These are phyloP conservation scores for Rhysida immarginata DNA, from an alignment of 1,140 invertebrate genomes.

Conservation along the genomic window DNA sequence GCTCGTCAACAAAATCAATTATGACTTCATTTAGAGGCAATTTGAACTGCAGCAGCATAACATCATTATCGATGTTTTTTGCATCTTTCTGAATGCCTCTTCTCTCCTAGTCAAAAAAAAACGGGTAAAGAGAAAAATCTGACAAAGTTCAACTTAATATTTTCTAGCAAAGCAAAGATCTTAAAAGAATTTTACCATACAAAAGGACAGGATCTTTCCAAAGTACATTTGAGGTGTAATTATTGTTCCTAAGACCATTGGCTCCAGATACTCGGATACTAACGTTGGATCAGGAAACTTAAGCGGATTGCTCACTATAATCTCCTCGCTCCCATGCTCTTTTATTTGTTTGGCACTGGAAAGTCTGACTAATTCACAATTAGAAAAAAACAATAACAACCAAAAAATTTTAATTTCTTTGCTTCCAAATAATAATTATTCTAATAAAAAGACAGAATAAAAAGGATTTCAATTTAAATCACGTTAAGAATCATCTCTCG, in stretches of 20 bases:
- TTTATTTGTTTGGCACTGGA: slow-evolving; percentile 49
- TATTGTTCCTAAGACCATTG: slow-evolving; percentile 74
- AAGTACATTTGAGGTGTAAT: slow-evolving; percentile 54
- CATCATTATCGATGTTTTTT: slow-evolving; percentile 60
- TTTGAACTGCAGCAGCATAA: slow-evolving; percentile 63
- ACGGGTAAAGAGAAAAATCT: too few relatives aligned
- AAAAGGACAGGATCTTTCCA: slow-evolving; percentile 28
- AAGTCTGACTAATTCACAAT: slow-evolving; percentile 54
- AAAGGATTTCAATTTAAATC: too few relatives aligned
- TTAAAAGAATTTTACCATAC: slow-evolving; percentile 22
- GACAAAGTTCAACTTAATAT: too few relatives aligned
- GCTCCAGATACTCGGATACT: slow-evolving; percentile 66
- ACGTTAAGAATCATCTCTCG: too few relatives aligned
- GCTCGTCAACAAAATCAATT: slow-evolving; percentile 80
- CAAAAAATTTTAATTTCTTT: too few relatives aligned
- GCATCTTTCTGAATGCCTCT: slow-evolving; percentile 58
- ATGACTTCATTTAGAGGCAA: slow-evolving; percentile 87
- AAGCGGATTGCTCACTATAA: slow-evolving; percentile 71
- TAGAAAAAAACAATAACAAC: slow-evolving; percentile 13
- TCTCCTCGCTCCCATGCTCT: slow-evolving; percentile 45
- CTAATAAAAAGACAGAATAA: too few relatives aligned
- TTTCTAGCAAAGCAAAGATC: too few relatives aligned
- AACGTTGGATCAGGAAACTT: slow-evolving; percentile 51
- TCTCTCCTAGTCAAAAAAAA: slow-evolving; percentile 40
- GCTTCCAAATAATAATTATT: neutral